Conservation (phyloP, 2,888 invertebrate species). For the Dorcus parallelipipedus region DNA sequence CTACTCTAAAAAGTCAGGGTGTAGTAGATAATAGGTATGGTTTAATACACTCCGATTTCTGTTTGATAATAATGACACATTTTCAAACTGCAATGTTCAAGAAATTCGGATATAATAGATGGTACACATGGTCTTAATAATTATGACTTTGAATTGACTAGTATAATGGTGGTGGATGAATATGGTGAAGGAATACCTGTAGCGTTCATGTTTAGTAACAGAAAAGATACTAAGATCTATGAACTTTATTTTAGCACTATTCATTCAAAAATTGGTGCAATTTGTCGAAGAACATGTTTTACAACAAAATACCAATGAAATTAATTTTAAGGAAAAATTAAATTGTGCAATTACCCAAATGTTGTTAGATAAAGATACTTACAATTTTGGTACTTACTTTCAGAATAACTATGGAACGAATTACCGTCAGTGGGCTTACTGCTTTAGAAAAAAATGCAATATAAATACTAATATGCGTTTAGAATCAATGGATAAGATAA, state of each 20-base stretch:
- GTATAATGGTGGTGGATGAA: too few relatives aligned
- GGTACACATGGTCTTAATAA: too few relatives aligned
- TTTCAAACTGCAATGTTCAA: too few relatives aligned
- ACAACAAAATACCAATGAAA: neutral
- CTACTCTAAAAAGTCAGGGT: too few relatives aligned
- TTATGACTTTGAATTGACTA: too few relatives aligned
- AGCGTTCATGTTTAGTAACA: too few relatives aligned
- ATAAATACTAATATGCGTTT: neutral
- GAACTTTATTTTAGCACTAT: neutral
- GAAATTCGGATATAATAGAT: too few relatives aligned
- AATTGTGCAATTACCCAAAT: neutral
- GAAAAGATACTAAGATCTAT: too few relatives aligned
- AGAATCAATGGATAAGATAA: neutral
- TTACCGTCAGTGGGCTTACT: neutral
- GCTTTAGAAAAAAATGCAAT: neutral
- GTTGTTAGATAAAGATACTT: neutral
- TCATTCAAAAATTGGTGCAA: neutral
- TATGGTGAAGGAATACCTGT: too few relatives aligned
- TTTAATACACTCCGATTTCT: too few relatives aligned
- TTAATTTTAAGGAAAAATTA: neutral
- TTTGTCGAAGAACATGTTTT: constrained; percentile 6
- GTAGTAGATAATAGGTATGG: too few relatives aligned
- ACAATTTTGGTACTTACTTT: neutral
- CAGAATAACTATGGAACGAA: neutral
- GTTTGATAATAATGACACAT: too few relatives aligned